Conservation (phyloP, 2,888 invertebrate species). For the Ecliptopera silaceata region DNA sequence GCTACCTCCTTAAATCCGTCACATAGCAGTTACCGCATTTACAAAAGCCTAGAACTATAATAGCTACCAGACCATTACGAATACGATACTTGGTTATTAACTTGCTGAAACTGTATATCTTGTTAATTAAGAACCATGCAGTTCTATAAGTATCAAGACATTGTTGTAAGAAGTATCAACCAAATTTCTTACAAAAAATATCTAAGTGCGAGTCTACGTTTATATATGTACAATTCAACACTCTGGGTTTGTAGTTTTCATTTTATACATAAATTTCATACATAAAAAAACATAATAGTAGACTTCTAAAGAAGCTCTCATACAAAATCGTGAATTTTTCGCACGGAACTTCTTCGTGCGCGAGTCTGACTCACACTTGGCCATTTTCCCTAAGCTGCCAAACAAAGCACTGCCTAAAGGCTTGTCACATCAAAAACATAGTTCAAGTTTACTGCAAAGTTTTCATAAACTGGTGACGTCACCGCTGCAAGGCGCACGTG, state of each 20-base stretch:
- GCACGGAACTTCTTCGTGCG: too few relatives aligned
- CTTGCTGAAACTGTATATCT: slow-evolving; percentile 23
- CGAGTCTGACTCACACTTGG: too few relatives aligned
- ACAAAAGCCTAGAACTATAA: neutral
- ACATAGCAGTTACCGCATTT: neutral
- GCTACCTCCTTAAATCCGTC: neutral
- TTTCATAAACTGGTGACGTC: slow-evolving; percentile 42
- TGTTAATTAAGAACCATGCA: slow-evolving; percentile 29
- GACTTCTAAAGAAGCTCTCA: too few relatives aligned
- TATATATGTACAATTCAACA: too few relatives aligned
- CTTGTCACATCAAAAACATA: slow-evolving; percentile 48
- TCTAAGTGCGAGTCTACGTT: too few relatives aligned
- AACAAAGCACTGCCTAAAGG: slow-evolving; percentile 37
- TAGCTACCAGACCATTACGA: slow-evolving; percentile 46
- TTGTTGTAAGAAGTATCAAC: neutral
- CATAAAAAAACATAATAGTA: too few relatives aligned
- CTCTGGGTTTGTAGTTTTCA: too few relatives aligned
- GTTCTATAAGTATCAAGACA: neutral
- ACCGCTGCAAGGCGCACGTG: slow-evolving; percentile 56
- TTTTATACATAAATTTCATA: too few relatives aligned
- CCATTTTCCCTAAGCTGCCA: neutral
- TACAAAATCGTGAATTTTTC: too few relatives aligned
- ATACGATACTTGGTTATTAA: slow-evolving; percentile 38
- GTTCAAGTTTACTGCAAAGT: slow-evolving; percentile 42
- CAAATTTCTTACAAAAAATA: neutral